These are phyloP conservation scores for Exaiptasia diaphana DNA, from an alignment of 64 coral and sea anemone species.

Conservation along the genomic window DNA sequence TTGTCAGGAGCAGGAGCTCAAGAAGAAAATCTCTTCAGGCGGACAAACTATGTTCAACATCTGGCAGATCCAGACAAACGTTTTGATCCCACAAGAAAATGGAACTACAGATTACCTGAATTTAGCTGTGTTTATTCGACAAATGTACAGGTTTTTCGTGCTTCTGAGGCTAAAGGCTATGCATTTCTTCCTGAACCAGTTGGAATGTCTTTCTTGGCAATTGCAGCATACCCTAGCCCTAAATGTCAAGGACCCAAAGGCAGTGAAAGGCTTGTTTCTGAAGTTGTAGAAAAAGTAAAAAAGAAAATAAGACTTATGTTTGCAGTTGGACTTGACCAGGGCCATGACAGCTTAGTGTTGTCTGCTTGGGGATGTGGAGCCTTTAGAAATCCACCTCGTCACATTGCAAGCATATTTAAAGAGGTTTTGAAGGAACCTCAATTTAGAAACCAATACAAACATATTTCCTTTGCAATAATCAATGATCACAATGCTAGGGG, in stretches of 20 bases:
- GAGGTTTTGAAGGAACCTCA: slow-evolving; percentile 56
- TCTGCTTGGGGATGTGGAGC: slow-evolving; percentile 90
- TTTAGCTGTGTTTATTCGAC: slow-evolving; percentile 83
- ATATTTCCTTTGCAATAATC: slow-evolving; percentile 83
- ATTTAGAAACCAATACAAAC: slow-evolving; percentile 62
- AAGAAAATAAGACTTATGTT: slow-evolving; percentile 65
- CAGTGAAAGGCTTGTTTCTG: slow-evolving; percentile 35
- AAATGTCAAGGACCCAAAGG: slow-evolving; percentile 33
- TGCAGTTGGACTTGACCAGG: slow-evolving; percentile 42
- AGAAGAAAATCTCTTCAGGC: slow-evolving; percentile 83
- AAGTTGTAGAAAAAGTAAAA: slow-evolving; percentile 71
- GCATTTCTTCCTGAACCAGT: slow-evolving; percentile 63
- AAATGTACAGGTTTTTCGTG: slow-evolving; percentile 77
- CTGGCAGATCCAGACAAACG: slow-evolving; percentile 78
- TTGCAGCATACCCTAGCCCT: slow-evolving; percentile 63
- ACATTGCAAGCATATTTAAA: slow-evolving; percentile 74
- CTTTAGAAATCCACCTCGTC: slow-evolving; percentile 79
- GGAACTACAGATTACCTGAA: slow-evolving; percentile 71
- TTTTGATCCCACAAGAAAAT: slow-evolving; percentile 62
- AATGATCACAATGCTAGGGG: slow-evolving; percentile 75
- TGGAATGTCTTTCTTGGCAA: slow-evolving; percentile 70
- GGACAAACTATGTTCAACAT: slow-evolving; percentile 88
- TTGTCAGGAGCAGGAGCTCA: slow-evolving; percentile 77
- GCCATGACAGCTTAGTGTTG: slow-evolving; percentile 73
- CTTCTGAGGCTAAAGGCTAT: slow-evolving; percentile 74